phyloP scores from a whole-genome alignment of 2,797 vertebrate genomes.

The Jordanella pulchra region DNA sequence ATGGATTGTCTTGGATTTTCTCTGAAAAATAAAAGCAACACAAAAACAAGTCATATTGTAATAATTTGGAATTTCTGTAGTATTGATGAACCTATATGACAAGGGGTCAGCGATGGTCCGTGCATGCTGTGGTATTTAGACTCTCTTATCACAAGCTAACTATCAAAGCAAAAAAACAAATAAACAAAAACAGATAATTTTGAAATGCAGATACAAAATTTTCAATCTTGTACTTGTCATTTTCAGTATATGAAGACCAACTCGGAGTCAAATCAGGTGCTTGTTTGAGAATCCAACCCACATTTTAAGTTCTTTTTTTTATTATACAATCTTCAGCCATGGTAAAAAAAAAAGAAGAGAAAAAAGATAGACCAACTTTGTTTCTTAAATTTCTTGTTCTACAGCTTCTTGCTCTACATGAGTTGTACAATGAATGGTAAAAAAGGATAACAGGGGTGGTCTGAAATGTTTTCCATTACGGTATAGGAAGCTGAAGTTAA shows the following conservation, averaged over 20 bases:
- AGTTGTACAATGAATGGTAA: no score
- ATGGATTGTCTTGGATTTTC: conserved; percentile 59
- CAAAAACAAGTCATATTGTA: no score
- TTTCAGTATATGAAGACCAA: not conserved
- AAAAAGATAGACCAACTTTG: not conserved
- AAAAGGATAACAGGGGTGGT: no score
- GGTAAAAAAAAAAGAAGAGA: no score
- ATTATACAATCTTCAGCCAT: no score
- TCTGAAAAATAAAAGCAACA: conserved; percentile 27
- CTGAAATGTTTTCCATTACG: not conserved
- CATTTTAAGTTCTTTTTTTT: no score
- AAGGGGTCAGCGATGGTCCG: not conserved
- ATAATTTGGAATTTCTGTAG: not conserved
- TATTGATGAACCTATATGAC: not conserved
- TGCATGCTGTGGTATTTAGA: not conserved
- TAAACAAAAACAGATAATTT: not conserved
- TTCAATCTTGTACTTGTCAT: not conserved
- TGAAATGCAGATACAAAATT: not conserved
- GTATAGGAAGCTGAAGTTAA: not conserved
- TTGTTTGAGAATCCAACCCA: no score
- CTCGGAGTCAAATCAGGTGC: not conserved
- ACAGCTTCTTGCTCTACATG: not conserved
- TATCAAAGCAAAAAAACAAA: not conserved
- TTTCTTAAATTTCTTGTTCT: no score
- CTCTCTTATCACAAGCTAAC: not conserved